phyloP scores from a whole-genome alignment of 2,113 vertebrate species.

The Porphyrio hochstetteri region DNA sequence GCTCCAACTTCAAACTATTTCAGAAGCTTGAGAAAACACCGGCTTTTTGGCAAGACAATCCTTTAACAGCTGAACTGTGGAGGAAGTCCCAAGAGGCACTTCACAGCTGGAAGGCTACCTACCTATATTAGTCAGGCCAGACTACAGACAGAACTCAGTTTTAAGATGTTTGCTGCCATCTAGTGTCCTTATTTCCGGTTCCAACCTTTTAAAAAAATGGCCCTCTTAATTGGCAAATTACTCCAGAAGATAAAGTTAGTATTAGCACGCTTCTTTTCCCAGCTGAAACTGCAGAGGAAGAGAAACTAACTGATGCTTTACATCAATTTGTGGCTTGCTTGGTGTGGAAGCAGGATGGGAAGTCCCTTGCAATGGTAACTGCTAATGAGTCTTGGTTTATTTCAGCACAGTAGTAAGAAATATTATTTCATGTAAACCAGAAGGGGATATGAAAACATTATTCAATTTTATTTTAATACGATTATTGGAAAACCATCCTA shows the following conservation, averaged over 20 bases:
- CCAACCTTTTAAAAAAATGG: not conserved
- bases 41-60: not conserved
- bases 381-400: not conserved
- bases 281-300: not conserved
- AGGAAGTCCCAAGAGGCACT: not conserved
- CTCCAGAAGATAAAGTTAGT: not conserved
- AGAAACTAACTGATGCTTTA: not conserved
- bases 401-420: not conserved
- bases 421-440: not conserved
- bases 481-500: not conserved
- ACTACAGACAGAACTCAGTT: not conserved
- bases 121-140: not conserved
- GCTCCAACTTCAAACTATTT: not conserved
- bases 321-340: not conserved
- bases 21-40: not conserved
- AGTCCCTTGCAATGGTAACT: not conserved
- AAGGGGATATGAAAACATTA: not conserved
- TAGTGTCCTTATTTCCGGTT: constrained; percentile 41
- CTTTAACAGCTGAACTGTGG: not conserved
- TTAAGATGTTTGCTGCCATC: constrained; percentile 76
- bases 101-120: not conserved
- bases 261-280: not conserved
- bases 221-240: not conserved
- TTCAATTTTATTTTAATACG: not conserved
- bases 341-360: not conserved